These are phyloP conservation scores for Mastomys coucha DNA, from an alignment of 2,113 vertebrate genomes.

Conservation along the genomic window DNA sequence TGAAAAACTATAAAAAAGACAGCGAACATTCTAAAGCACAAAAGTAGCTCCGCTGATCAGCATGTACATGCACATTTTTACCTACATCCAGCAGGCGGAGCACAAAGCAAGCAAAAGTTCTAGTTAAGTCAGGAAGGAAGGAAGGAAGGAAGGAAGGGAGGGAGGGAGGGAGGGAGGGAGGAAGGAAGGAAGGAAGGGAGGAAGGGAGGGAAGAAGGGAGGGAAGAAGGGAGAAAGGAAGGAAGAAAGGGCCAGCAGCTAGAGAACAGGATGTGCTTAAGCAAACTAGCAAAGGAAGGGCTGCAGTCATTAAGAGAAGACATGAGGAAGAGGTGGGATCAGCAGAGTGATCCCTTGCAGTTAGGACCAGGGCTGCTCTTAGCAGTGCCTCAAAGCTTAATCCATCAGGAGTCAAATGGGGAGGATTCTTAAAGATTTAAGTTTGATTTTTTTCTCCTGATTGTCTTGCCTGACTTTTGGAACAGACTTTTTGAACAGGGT, in stretches of 20 bases:
- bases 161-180: too few species aligned
- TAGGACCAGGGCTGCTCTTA: not conserved
- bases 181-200: too few species aligned
- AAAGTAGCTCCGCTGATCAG: not conserved
- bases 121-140: not conserved
- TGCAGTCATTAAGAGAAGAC: not conserved
- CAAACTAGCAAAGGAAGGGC: not conserved
- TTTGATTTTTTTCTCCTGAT: not conserved
- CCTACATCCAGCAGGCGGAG: not conserved
- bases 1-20: slow-evolving; percentile 63
- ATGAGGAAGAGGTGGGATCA: not conserved
- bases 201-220: too few species aligned
- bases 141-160: too few species aligned
- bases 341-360: not conserved
- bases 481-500: not conserved
- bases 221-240: too few species aligned
- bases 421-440: not conserved
- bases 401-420: not conserved
- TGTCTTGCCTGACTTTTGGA: not conserved
- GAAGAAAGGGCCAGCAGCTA: too few species aligned
- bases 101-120: not conserved
- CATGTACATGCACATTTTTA: not conserved
- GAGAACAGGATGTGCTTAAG: not conserved
- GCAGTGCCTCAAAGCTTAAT: not conserved
- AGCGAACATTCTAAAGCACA: not conserved